Evolutionary conservation across 2,797 vertebrate genomes (phyloP).

Genomic region (Phoxinus dragarum): DNA sequence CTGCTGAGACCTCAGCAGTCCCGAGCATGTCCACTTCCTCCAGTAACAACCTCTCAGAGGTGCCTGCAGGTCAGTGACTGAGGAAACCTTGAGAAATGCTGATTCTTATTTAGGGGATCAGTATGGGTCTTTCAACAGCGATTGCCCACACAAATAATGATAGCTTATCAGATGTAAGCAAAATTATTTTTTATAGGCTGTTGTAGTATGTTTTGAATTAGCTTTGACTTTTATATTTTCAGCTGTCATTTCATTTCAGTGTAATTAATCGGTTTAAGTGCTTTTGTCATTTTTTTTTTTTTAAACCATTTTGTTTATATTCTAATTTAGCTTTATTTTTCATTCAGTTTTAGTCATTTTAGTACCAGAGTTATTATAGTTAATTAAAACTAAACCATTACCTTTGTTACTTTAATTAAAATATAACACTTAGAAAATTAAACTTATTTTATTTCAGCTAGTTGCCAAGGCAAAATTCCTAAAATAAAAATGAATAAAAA

Average conservation of each 20-base stretch:
- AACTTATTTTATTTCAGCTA: not conserved
- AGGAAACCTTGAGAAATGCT: not conserved
- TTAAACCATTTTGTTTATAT: not conserved
- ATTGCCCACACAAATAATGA: not conserved
- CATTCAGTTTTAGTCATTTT: not conserved
- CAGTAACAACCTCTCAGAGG: conserved; percentile 62
- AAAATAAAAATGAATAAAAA: not conserved
- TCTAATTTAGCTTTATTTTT: not conserved
- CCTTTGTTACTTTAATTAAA: not conserved
- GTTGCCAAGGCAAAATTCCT: not conserved
- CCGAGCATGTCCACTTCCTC: conserved; percentile 64
- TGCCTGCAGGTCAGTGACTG: conserved; percentile 79
- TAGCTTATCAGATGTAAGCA: not conserved
- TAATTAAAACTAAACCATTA: not conserved
- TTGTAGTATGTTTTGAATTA: not conserved
- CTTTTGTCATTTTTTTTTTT: no score
- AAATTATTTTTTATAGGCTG: not conserved
- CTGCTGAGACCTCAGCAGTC: conserved; percentile 62
- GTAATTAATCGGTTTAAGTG: no score
- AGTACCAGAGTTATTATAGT: not conserved
- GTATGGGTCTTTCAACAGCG: not conserved
- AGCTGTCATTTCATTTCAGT: not conserved
- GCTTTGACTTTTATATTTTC: not conserved
- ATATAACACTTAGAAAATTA: not conserved
- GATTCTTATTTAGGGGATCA: not conserved